Percentiles rank a stretch among this genome's conserved stretches.
Conservation (phyloP, 2,113 vertebrate genomes). For the Equus przewalskii region DNA sequence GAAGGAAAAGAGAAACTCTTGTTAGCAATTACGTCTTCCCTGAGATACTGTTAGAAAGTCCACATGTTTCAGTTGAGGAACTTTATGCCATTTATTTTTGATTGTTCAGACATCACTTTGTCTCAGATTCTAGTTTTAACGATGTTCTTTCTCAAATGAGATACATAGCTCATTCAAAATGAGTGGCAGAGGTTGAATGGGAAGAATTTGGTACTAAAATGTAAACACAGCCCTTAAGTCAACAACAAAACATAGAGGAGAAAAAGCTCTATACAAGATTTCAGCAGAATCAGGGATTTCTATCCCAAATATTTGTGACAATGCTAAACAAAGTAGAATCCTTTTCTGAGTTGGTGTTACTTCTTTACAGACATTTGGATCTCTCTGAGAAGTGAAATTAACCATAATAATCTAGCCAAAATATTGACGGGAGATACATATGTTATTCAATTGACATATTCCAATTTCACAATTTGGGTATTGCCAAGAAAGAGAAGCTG, state of each 20-base stretch:
- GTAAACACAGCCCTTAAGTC: background rate
- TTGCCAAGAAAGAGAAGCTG: background rate
- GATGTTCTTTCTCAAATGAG: background rate
- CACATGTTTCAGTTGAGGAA: background rate
- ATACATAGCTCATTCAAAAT: background rate
- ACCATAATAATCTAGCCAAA: background rate
- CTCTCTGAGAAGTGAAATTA: background rate
- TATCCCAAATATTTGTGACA: background rate
- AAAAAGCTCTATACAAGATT: background rate
- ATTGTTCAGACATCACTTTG: background rate
- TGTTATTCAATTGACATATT: background rate
- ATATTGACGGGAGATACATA: background rate
- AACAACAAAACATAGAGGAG: background rate
- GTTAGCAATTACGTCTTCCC: background rate
- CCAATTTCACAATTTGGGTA: background rate
- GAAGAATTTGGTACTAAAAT: background rate
- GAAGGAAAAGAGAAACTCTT: slow-evolving; percentile 2
- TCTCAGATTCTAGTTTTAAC: background rate
- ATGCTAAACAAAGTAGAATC: background rate
- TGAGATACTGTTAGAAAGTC: background rate
- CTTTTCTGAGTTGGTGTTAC: background rate
- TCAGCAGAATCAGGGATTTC: background rate
- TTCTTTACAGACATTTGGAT: background rate
- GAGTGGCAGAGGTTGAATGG: background rate
- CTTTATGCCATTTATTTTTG: slow-evolving; percentile 9